phyloP scores from a whole-genome alignment of 2,797 vertebrate genomes.

The Sylvilagus floridanus region DNA sequence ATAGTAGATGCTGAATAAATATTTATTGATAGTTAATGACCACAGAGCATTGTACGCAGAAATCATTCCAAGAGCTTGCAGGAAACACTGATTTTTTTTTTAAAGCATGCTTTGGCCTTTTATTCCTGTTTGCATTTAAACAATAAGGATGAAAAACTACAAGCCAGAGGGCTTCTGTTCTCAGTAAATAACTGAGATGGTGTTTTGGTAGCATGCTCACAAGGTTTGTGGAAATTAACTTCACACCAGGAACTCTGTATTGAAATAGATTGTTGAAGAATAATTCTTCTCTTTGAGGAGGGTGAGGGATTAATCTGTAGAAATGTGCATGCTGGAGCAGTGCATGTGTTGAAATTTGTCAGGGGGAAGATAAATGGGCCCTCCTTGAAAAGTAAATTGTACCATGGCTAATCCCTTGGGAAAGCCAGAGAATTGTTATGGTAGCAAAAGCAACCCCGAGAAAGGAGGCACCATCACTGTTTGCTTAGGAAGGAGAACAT shows the following conservation, averaged over 20 bases:
- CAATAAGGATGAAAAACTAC: constrained; percentile 62
- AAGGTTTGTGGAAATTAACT: constrained; percentile 84
- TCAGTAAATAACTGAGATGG: constrained; percentile 75
- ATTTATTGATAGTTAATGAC: constrained; percentile 63
- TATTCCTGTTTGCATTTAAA: constrained; percentile 75
- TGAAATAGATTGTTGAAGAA: constrained; percentile 87
- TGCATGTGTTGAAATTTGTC: constrained; percentile 89
- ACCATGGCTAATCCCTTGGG: constrained; percentile 85
- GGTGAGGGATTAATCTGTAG: constrained; percentile 88
- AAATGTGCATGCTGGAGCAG: constrained; percentile 85
- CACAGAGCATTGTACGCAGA: constrained; percentile 27
- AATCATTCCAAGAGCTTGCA: constrained; percentile 51
- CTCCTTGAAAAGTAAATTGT: constrained; percentile 89
- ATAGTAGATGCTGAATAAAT: constrained; percentile 61
- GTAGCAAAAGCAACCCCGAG: constrained; percentile 86
- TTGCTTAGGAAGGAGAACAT: constrained; percentile 86
- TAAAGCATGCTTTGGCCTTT: constrained; percentile 63
- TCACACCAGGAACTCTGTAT: constrained; percentile 77
- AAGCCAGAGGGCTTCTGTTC: constrained; percentile 72
- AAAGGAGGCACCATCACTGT: constrained; percentile 84
- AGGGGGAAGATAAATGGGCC: constrained; percentile 89
- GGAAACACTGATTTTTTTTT: constrained; percentile 54
- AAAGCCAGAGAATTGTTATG: constrained; percentile 86
- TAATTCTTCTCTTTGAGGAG: constrained; percentile 86
- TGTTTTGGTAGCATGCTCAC: constrained; percentile 68